Percentiles rank a stretch among this genome's conserved stretches.
Conservation (phyloP, 2,888 invertebrate species). For the Drepana falcataria region DNA sequence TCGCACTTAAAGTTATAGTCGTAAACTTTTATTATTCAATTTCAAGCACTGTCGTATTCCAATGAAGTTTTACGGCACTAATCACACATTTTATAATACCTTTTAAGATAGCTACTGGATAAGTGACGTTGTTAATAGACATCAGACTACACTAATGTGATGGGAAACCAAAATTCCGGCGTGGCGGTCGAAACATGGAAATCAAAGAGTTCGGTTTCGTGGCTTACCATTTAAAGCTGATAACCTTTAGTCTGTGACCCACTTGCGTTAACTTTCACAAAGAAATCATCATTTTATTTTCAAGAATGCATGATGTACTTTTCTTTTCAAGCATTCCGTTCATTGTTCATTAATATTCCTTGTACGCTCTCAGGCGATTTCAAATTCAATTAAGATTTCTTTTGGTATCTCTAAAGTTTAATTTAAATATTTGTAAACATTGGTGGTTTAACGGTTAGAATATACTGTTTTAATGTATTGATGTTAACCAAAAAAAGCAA, state of each 20-base stretch:
- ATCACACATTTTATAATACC: too few species aligned
- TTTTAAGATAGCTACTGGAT: background rate
- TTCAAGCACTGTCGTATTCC: too few species aligned
- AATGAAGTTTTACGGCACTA: too few species aligned
- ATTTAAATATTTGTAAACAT: background rate
- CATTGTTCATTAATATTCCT: slow-evolving; percentile 8
- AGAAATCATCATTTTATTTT: slow-evolving; percentile 18
- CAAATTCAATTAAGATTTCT: background rate
- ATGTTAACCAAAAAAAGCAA: too few species aligned
- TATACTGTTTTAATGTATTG: too few species aligned
- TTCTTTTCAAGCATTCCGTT: slow-evolving; percentile 23
- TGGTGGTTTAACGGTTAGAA: too few species aligned
- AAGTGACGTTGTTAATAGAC: background rate
- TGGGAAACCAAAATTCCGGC: background rate
- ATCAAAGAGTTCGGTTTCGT: slow-evolving; percentile 15
- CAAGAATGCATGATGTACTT: slow-evolving; percentile 15
- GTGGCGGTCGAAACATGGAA: slow-evolving; percentile 13
- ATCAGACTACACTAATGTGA: background rate
- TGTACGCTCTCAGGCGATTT: background rate
- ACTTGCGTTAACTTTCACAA: slow-evolving; percentile 20
- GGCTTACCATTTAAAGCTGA: slow-evolving; percentile 12
- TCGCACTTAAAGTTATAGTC: too few species aligned
- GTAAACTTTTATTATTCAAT: too few species aligned
- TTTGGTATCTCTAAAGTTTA: background rate
- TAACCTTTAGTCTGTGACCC: slow-evolving; percentile 17